Conservation (phyloP, 2,888 invertebrate species). For the Magallana nippona region DNA sequence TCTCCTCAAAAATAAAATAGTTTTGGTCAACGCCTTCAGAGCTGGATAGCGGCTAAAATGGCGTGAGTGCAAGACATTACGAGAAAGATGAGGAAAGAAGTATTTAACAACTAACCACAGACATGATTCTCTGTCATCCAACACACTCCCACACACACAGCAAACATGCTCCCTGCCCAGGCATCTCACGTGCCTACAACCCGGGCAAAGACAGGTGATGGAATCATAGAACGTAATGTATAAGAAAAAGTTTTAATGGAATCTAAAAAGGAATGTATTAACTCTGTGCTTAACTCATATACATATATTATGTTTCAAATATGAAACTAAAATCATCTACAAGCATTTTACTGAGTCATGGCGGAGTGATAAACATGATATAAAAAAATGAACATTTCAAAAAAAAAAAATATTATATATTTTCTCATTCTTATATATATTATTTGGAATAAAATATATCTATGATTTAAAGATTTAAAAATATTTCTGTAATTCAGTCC, state of each 20-base stretch:
- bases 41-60: not conserved
- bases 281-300: not conserved
- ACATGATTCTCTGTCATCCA: not conserved
- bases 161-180: not conserved
- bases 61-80: not conserved
- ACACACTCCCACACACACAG: not conserved
- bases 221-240: no score
- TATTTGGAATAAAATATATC: not conserved
- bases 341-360: no score
- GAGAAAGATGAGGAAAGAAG: not conserved
- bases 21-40: not conserved
- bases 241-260: no score
- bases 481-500: slow-evolving; percentile 1
- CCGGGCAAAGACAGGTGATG: no score
- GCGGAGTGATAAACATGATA: no score
- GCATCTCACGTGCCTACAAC: not conserved
- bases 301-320: not conserved
- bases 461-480: not conserved
- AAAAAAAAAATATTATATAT: no score
- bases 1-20: no score
- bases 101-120: not conserved
- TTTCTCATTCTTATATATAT: no score
- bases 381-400: no score
- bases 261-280: no score
- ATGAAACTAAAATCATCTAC: no score